phyloP scores from a whole-genome alignment of 2,888 invertebrate species.

The Stenurella melanura region DNA sequence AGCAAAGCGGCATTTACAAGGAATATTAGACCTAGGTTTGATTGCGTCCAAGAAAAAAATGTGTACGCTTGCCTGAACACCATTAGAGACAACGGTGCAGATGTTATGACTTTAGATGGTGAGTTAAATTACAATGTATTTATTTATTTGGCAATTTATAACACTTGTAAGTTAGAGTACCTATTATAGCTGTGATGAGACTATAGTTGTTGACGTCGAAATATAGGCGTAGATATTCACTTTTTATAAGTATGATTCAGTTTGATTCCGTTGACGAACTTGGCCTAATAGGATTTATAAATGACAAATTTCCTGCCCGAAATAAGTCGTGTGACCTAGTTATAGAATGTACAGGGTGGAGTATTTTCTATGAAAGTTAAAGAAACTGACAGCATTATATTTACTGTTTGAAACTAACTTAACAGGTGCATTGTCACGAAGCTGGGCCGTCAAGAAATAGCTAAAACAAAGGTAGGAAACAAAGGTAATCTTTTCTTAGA shows the following conservation, averaged over 20 bases:
- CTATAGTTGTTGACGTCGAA: background rate
- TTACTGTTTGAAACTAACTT: too few species aligned
- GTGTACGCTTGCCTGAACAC: slow-evolving; percentile 81
- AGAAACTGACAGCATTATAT: too few species aligned
- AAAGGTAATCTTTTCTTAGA: too few species aligned
- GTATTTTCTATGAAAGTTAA: background rate
- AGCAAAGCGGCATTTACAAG: slow-evolving; percentile 84
- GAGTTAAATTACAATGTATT: slow-evolving; percentile 15
- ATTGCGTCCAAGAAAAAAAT: slow-evolving; percentile 81
- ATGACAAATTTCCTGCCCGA: background rate
- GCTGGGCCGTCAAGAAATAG: too few species aligned
- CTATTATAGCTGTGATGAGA: too few species aligned
- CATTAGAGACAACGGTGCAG: slow-evolving; percentile 82
- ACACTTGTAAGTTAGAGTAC: too few species aligned
- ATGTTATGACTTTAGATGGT: slow-evolving; percentile 81
- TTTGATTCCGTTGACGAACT: background rate
- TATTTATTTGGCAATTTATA: background rate
- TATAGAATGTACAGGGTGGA: background rate
- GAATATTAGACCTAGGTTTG: slow-evolving; percentile 86
- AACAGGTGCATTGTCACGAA: too few species aligned
- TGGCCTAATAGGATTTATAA: background rate
- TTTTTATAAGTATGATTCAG: background rate
- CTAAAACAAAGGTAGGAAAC: too few species aligned
- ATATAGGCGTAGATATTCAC: background rate
- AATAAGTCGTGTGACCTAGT: background rate